Evolutionary conservation across 2,888 invertebrate species (phyloP), one percentile per base, ranked within the genome.

Genomic region (Zelleria hepariella): DNA sequence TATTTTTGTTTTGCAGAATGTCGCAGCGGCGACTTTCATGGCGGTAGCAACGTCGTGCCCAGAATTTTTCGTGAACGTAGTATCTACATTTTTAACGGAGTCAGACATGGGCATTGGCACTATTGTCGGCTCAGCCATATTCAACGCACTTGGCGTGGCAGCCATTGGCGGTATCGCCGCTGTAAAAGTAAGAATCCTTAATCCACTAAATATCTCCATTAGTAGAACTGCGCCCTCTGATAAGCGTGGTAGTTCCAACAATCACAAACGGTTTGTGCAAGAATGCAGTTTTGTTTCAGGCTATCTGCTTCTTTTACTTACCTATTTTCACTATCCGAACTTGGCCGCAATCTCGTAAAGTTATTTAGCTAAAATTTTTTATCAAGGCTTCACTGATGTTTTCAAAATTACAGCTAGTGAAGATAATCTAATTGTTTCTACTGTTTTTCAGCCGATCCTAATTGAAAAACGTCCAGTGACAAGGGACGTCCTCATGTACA

Each of bases 11-110:
- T 55, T 72, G 23, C 80, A 93, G 87, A 97, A 99, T 82, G 96
- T 98, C 10, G 98, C 98, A 0, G 98, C 98, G 0, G 98, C 98
- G 2, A 98, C 98, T 0, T 98, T 99, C 70, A 97, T 98, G 95
- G 95, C 98, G 0, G 93, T 97, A 0, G 98, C 98, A 3, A 98
- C 98, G 1, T 96, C 97, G 18, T 95, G 96, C 64, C 98, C 98
- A 0, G 98, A 98, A 82, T 92, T 98, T 63, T 98, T 98, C 80
- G 96, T 97, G 49, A 97, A 96, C 72, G 90, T 97, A 47, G 95
- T 98, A 57, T 96, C 95, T 3, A 96, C 96, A 0, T 94, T 96
- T 68, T 81, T 96, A 8, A 94, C 95, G 0, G 86, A 93, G 64
- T 94, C 95, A 0, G 96, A 96, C 70, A 93, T 97, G 77, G 97